These are phyloP conservation scores for Sclerurus mexicanus DNA, from an alignment of 2,113 vertebrate genomes.

Conservation along the genomic window DNA sequence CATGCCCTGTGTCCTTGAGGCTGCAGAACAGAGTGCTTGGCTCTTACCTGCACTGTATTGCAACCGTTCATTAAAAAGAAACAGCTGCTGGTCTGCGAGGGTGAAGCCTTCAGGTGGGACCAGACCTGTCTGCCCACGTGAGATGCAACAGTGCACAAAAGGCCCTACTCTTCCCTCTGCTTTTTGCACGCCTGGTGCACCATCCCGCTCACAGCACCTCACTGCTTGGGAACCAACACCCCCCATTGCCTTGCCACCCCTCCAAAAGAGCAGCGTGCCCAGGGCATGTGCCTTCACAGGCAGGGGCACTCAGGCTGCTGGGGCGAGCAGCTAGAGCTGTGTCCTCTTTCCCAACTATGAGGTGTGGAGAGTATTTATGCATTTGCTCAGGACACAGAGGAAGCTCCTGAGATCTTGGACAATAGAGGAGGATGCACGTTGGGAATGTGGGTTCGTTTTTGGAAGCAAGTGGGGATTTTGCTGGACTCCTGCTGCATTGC, in stretches of 20 bases:
- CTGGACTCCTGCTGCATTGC: fast-evolving
- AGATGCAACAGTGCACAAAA: background rate
- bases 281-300: fast-evolving
- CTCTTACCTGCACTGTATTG: background rate
- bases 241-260: too few relatives aligned
- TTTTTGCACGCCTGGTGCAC: background rate
- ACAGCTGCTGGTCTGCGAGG: background rate
- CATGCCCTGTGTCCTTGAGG: background rate
- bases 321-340: background rate
- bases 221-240: background rate
- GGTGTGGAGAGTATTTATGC: background rate
- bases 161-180: background rate
- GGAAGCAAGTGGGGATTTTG: background rate
- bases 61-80: background rate
- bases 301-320: background rate
- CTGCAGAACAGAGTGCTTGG: background rate
- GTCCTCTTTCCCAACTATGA: background rate
- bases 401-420: background rate
- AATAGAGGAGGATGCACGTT: background rate
- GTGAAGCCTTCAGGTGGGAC: background rate
- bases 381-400: background rate
- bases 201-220: fast-evolving
- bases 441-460: background rate
- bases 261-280: fast-evolving
- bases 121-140: fast-evolving